Evolutionary conservation across 2,113 vertebrate genomes (phyloP), one percentile per base, ranked within the genome.

Genomic region (Tragelaphus scriptus): DNA sequence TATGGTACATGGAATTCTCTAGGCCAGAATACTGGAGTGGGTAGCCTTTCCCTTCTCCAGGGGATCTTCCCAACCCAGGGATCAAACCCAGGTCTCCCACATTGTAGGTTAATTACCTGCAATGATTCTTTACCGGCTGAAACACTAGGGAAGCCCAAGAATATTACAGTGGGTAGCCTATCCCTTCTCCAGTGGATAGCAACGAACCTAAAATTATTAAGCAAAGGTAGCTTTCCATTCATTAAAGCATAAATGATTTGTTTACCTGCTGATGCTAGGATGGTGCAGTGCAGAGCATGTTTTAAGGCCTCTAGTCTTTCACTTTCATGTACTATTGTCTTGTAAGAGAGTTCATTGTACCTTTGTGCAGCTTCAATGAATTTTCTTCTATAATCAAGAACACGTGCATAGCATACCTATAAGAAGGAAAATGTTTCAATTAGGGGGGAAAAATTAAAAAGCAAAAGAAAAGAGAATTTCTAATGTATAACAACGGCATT

Each of bases 321-420:
- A 1, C 97, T 99, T 98, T 99, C 99, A 3, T 99, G 99, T 82
- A 99, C 99, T 75, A 99, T 99, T 80, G 99, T 99, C 97, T 99
- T 99, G 95, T 99, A 99, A 2, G 99, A 99, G 56, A 99, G 99
- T 97, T 99, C 99, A 1, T 99, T 99, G 98, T 99, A 99, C 94
- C 99, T 99, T 51, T 99, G 99, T 63, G 99, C 99, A 81, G 99
- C 99, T 98, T 99, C 99, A 68, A 99, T 99, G 96, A 99, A 99
- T 98, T 99, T 99, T 94, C 99, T 99, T 98, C 99, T 99, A 97
- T 99, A 99, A 98, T 99, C 99, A 2, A 99, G 99, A 80, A 99
- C 99, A 98, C 99, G 99, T 40, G 40, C 40, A 40, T 40, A 40
- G 40, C 40, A 40, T 40, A 40, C 40, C 40, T 40, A 40, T 40